Evolutionary conservation across 2,888 invertebrate species (phyloP).

Genomic region (Alviniconcha strummeri): DNA sequence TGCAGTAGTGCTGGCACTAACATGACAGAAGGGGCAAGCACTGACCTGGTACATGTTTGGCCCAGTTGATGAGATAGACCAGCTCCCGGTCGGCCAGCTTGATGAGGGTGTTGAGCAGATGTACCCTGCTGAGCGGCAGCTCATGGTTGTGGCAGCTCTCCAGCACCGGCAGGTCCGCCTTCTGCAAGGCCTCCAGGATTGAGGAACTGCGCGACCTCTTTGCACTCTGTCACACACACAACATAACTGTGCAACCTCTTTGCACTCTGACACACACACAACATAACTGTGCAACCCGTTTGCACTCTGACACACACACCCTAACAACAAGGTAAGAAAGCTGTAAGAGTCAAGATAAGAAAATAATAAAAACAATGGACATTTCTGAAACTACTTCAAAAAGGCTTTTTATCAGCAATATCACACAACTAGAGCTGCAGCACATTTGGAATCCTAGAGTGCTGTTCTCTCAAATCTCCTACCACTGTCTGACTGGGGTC

Average conservation of each 20-base stretch:
- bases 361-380: no score
- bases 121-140: constrained; percentile 58
- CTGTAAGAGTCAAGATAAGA: background rate
- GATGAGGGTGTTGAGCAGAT: constrained; percentile 64
- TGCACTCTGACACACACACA: constrained; percentile 21
- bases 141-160: constrained; percentile 65
- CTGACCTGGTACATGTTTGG: constrained; percentile 69
- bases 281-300: background rate
- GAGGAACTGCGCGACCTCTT: constrained; percentile 54
- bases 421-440: no score
- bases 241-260: background rate
- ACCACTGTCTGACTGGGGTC: no score
- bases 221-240: constrained; percentile 50
- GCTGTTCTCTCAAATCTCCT: no score
- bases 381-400: no score
- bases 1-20: no score
- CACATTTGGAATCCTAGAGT: no score
- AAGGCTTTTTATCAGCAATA: no score
- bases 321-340: background rate
- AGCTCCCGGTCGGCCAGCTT: constrained; percentile 68
- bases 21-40: background rate
- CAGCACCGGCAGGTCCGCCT: constrained; percentile 63
- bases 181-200: constrained; percentile 61
- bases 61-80: constrained; percentile 69
- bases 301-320: background rate